These are phyloP conservation scores for Darevskia mixta DNA, from an alignment of 2,797 vertebrate genomes.

Conservation along the genomic window DNA sequence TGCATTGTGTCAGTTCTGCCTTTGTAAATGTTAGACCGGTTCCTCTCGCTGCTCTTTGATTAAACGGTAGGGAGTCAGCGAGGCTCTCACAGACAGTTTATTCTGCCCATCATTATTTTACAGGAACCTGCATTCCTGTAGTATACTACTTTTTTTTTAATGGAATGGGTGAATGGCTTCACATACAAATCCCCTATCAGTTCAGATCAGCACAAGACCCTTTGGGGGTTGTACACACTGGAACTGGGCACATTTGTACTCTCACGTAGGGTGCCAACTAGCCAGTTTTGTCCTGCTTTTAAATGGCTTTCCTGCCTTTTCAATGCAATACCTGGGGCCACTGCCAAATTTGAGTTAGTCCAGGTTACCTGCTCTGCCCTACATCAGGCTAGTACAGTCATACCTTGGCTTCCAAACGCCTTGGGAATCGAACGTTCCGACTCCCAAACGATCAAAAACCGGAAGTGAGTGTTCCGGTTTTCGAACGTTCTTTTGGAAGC, in stretches of 20 bases:
- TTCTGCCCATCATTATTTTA: conserved; percentile 74
- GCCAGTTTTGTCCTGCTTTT: background rate
- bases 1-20: conserved; percentile 79
- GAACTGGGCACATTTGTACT: background rate
- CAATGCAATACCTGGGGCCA: background rate
- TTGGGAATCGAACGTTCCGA: too few species aligned
- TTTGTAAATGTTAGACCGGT: conserved; percentile 75
- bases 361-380: background rate
- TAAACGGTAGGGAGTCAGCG: conserved; percentile 60
- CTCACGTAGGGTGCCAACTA: background rate
- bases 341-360: background rate
- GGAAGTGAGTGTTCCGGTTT: too few species aligned
- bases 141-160: conserved; percentile 54
- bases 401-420: too few species aligned
- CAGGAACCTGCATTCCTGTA: conserved; percentile 14
- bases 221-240: background rate
- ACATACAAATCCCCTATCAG: conserved; percentile 63
- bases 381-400: background rate
- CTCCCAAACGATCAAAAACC: too few species aligned
- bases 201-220: conserved; percentile 57
- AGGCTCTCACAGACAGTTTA: conserved; percentile 66
- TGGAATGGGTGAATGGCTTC: conserved; percentile 61
- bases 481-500: too few species aligned
- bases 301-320: background rate
- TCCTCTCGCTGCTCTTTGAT: conserved; percentile 69